These are phyloP conservation scores for Drosophila equinoxialis DNA, from an alignment of 1,140 invertebrate species.

Conservation along the genomic window DNA sequence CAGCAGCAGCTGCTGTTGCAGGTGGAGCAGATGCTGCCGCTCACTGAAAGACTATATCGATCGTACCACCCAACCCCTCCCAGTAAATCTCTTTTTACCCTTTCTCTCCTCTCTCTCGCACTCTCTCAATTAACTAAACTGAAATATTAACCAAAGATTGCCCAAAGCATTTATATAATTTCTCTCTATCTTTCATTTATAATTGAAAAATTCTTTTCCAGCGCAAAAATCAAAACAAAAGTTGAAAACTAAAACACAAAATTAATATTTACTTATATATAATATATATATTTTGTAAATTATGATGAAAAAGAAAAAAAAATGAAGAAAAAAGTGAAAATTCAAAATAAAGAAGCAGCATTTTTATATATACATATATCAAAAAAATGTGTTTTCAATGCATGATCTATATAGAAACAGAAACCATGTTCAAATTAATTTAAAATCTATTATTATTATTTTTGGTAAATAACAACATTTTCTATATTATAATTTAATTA, in stretches of 20 bases:
- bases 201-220: slow-evolving; percentile 35
- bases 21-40: slow-evolving; percentile 37
- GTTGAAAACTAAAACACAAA: slow-evolving; percentile 48
- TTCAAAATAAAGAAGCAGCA: slow-evolving; percentile 66
- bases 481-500: slow-evolving; percentile 35
- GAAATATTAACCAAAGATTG: slow-evolving; percentile 72
- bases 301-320: slow-evolving; percentile 20
- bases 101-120: slow-evolving; percentile 30
- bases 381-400: slow-evolving; percentile 73
- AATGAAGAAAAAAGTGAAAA: neutral
- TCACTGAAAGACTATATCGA: slow-evolving; percentile 7
- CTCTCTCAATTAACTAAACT: slow-evolving; percentile 45
- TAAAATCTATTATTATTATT: slow-evolving; percentile 21
- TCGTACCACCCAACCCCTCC: too few species aligned
- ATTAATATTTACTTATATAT: slow-evolving; percentile 33
- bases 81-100: neutral
- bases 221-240: slow-evolving; percentile 50
- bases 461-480: slow-evolving; percentile 68
- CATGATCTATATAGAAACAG: slow-evolving; percentile 28
- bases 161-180: slow-evolving; percentile 50
- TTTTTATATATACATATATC: slow-evolving; percentile 65
- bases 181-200: slow-evolving; percentile 11
- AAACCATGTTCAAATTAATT: slow-evolving; percentile 34
- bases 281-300: slow-evolving; percentile 58
- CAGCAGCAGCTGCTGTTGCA: slow-evolving; percentile 57